Base-by-base conservation (phyloP, 2,113 vertebrate species). In the Ciconia maguari region DNA sequence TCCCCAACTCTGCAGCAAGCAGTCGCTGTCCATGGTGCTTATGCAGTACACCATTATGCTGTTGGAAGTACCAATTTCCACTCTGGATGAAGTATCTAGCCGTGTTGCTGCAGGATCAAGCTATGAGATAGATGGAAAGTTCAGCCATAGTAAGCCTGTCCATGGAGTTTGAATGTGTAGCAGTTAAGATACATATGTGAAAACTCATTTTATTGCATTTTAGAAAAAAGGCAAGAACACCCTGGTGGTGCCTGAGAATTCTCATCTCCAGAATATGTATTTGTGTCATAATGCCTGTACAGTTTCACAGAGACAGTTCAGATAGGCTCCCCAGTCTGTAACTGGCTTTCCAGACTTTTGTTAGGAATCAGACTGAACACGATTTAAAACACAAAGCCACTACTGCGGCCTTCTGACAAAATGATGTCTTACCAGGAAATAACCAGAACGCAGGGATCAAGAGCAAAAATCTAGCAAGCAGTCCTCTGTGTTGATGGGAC, bases 1-100 rank as follows among this genome's bases (percentile, higher is more conserved):
- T 34, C 19, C 13, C 4, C 5, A 10, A 9, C 19, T 12, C 2
- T 19, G 25, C 20, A 52, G 54, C 0, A 1, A 66, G n/a, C 34
- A 66, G 66, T 13, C 1, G 3, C 91, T 88, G 70, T 90, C 75
- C 21, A 1, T 68, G n/a, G 75, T 80, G 12, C 44, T n/a, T 20
- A 29, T 0, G 1, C 13, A 87, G 54, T 29, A 68, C 46, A 55
- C 10, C 20, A 15, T 1, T 3, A 25, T 1, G 46, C 27, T 27
- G 6, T 1, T 44, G 36, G 25, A 87, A 49, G 29, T 9, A 46
- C 8, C 32, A 13, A 1, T 9, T n/a, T n/a, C 20, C 26, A 36
- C 16, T 2, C 34, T 10, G n/a, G 27, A 19, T 17, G 25, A 72
- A 65, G 54, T 27, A 61, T 30, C 69, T 41, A 74, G 60, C 26